Evolutionary conservation across 2,888 invertebrate species (phyloP), one percentile per base, ranked within the genome.

Genomic region (Eupeodes latifasciatus): DNA sequence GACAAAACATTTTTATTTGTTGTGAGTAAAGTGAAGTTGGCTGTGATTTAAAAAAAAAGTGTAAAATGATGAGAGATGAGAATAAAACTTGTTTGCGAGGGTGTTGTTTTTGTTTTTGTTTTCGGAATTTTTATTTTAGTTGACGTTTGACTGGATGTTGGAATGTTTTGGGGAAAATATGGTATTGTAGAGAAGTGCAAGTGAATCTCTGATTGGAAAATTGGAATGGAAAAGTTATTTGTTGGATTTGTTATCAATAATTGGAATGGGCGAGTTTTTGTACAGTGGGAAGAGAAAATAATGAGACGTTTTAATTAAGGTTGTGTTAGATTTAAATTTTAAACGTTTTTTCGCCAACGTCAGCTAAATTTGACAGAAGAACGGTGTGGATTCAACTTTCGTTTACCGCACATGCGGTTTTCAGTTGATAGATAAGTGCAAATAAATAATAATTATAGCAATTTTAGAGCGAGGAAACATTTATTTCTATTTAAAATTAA

Each of bases 71-170:
- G 27, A 27, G 0, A 11, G n/a, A 16, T 0, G 40, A 10, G 9
- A 36, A 44, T 11, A 47, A 47, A 55, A 83, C 69, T 84, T 81
- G 81, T 75, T 78, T 88, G 85, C 69, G 88, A 85, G 81, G 88
- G 88, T 85, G 88, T 88, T 84, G 88, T 88, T 84, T 87, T 88
- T 88, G 81, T 88, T 88, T 88, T 88, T 81, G 81, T 88, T 88
- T 85, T 61, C 36, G 27, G 14, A 14, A 44, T 57, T 71, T 19
- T 16, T 40, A 9, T 11, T 47, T 66, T 47, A 0, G 10, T 77
- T 85, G 88, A 88, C 88, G 64, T 88, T 84, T 88, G 36, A 51
- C 36, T 84, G 88, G 88, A 88, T 69, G 34, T 36, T 62, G 40
- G 40, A 40, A 9, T 40, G 40, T 40, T 40, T 27, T 66, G 34